Conservation (phyloP, 1,140 invertebrate species). For the Zaprionus davidi region DNA sequence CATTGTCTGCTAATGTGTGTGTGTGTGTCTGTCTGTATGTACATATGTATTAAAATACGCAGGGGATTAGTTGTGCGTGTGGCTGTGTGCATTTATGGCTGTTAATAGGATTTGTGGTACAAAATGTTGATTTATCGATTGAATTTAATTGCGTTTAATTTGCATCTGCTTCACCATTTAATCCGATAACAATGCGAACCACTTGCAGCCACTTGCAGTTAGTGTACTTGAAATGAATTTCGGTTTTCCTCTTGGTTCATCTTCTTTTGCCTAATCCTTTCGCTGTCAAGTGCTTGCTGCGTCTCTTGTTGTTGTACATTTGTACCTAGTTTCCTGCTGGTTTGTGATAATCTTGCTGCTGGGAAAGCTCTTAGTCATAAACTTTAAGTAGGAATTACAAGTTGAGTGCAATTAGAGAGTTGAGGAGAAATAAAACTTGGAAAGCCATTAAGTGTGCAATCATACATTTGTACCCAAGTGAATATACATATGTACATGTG, state of each 20-base stretch:
- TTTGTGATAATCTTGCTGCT: neutral
- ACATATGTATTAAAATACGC: neutral
- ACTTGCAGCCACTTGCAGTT: neutral
- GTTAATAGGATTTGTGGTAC: conserved; percentile 6
- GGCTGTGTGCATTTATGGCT: neutral
- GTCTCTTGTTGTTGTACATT: neutral
- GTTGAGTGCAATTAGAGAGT: conserved; percentile 3
- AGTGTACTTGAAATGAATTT: neutral
- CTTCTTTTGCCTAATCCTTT: neutral
- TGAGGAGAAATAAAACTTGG: neutral
- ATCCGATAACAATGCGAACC: conserved; percentile 1
- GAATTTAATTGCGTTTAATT: conserved; percentile 6
- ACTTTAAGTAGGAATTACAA: neutral
- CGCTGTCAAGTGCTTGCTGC: neutral
- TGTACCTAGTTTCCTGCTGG: conserved; percentile 1
- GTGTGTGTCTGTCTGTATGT: no score
- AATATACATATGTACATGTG: neutral
- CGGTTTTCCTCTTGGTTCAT: neutral
- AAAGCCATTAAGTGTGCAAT: neutral
- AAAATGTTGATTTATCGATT: conserved; percentile 11
- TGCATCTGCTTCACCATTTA: neutral
- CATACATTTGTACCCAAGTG: neutral
- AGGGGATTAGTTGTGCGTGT: neutral
- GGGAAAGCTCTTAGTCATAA: neutral
- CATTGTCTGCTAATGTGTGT: neutral